These are phyloP conservation scores for Rhinoraja longicauda DNA, from an alignment of 2,797 vertebrate genomes.

Conservation along the genomic window DNA sequence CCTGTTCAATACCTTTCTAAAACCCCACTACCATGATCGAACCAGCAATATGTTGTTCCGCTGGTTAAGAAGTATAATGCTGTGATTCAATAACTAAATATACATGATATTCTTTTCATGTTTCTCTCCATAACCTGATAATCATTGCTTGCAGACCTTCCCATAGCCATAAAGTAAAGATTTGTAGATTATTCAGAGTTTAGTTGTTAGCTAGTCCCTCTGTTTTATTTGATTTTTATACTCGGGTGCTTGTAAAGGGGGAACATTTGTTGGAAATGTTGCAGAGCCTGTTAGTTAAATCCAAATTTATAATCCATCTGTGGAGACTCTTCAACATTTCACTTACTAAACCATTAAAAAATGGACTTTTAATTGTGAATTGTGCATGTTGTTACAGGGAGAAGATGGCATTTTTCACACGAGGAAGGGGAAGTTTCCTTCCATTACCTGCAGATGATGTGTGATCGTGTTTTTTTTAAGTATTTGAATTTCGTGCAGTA, in stretches of 20 bases:
- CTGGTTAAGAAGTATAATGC: background rate
- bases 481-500: slow-evolving; percentile 58
- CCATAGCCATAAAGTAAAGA: background rate
- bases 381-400: slow-evolving; percentile 63
- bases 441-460: slow-evolving; percentile 82
- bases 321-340: background rate
- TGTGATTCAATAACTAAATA: background rate
- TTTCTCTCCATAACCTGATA: background rate
- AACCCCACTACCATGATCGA: background rate
- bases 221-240: background rate
- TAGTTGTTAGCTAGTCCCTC: background rate
- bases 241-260: background rate
- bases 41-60: background rate
- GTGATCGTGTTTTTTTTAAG: slow-evolving; percentile 64
- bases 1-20: background rate
- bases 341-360: background rate
- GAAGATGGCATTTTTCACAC: slow-evolving; percentile 98
- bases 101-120: background rate
- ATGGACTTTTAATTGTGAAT: slow-evolving; percentile 13
- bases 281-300: background rate
- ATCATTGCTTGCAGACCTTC: background rate
- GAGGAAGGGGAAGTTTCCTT: slow-evolving; percentile 79
- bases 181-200: background rate
- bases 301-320: background rate
- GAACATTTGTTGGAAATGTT: background rate